Base-by-base conservation (phyloP, 2,888 invertebrate genomes). In the Falcaria lacertinaria region DNA sequence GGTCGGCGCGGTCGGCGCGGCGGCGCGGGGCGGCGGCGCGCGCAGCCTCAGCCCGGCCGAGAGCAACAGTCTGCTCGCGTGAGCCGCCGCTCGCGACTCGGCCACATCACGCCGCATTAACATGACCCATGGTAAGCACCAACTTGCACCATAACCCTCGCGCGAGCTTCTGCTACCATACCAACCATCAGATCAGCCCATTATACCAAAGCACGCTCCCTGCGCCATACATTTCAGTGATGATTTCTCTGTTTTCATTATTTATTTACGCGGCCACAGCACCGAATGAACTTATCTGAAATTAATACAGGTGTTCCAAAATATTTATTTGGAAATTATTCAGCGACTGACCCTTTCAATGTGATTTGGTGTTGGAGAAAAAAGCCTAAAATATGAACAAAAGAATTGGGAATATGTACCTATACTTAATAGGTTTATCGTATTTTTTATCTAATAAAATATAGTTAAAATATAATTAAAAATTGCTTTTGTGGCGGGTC, bases 1-100 rank as follows among this genome's bases (percentile, higher is more conserved):
- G 19, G 40, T 38, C 38, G 48, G 42, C 42, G 34, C 15, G 40
- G 41, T n/a, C 60, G 60, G 50, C 42, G 54, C 59, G 46, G 60
- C 44, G 55, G 60, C 59, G 53, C 52, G 57, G 63, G 62, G 63
- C 47, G 50, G 34, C 44, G 54, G 86, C 86, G 87, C 85, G 69
- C 81, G 80, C 83, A 80, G 45, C 59, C 68, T 54, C 64, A 64
- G 64, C 80, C 82, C 75, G 82, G 82, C 75, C 75, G 69, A 59
- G 69, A 83, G 87, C 87, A 88, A 88, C 87, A 88, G 87, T 88
- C 84, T 86, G 86, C 77, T 80, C 80, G 79, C 78, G 86, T 80
- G 80, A 74, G 80, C 83, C 82, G 72, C 52, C 70, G 73, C 68
- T 69, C 70, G 74, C 80, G 67, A 72, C 67, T 69, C 70, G 71